Base-by-base conservation (phyloP, 1,140 invertebrate species). In the Euwallacea similis region DNA sequence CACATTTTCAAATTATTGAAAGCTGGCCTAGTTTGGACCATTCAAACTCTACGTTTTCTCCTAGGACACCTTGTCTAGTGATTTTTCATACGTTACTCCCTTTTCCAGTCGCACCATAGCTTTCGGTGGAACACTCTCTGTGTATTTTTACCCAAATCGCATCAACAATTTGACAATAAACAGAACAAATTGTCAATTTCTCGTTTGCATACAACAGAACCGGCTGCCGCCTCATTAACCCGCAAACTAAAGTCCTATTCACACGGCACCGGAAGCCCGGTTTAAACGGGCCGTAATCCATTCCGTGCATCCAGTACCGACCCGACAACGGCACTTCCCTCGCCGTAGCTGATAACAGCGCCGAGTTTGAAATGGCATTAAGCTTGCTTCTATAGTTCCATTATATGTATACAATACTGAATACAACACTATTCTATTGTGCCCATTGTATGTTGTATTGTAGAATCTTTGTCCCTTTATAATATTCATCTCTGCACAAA, bases 391-490 rank as follows among this genome's bases (percentile, higher is more conserved):
- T 81, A 79, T 81, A 81, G 79, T 81, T 81, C 79, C 78, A 81
- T 81, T 81, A 81, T 81, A 81, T 79, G 79, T 81, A 79, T 80
- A 79, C 78, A 79, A 79, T 79, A 77, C 78, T 76, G 79, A 81
- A 81, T 81, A 79, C 79, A 79, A 79, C 79, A 81, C 79, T 79
- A 78, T 79, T 77, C 56, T 63, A 69, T 69, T 69, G 78, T 79
- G 75, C 78, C 77, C 79, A 80, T 80, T 80, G 79, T 80, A 76
- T 76, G 78, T 80, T 80, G 79, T 79, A 80, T 80, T 80, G 79
- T 80, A 79, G 79, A 79, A 79, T 81, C 79, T 81, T 81, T 81
- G 78, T 81, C 79, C 79, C 79, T 81, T 81, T 81, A 81, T 80
- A 80, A 79, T 81, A 81, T 81, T 81, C 79, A 81, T 81, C 76